Base-by-base conservation (phyloP, 2,797 vertebrate genomes). In the Jordanella pulchra region DNA sequence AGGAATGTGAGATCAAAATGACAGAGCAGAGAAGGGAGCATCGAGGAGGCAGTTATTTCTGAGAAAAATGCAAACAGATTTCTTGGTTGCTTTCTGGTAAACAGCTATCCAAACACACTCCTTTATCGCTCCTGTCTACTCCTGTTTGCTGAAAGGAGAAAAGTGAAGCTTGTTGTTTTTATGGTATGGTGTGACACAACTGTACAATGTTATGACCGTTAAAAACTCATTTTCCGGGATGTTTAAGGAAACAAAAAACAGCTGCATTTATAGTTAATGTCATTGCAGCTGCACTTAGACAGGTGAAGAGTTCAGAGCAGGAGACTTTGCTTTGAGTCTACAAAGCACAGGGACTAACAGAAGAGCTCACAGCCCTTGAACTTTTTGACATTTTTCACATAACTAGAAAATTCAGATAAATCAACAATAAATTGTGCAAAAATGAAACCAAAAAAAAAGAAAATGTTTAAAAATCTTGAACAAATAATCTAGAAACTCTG, bases 11-110 rank as follows among this genome's bases (percentile, higher is more conserved):
- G 86, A 88, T 89, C 71, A 73, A 91, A 92, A 90, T 90, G 88
- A 91, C 85, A 91, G 90, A 89, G 87, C 81, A 72, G 86, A 47
- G 79, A 71, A 78, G 81, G 86, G 79, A 84, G 79, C 75, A 87
- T 90, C 75, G 48, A 76, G 79, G 84, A 77, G 86, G 74, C 58
- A 84, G 86, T 89, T 90, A 79, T 89, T 90, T 91, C 53, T 73
- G 76, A 80, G 86, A 61, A 92, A 94, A 92, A 88, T 83, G 84
- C 84, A 66, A 85, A 89, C 88, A 93, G 86, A 92, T 93, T 90
- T 89, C 81, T 85, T 17, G 54, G 75, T 50, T 12, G 79, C 69
- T 73, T 68, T 71, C 69, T 69, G 72, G 81, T 72, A 67, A 73
- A 61, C 68, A 55, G 76, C 67, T 80, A 65, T 77, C 76, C 74